Evolutionary conservation across 2,797 vertebrate species (phyloP).

Genomic region (Mareca strepera): DNA sequence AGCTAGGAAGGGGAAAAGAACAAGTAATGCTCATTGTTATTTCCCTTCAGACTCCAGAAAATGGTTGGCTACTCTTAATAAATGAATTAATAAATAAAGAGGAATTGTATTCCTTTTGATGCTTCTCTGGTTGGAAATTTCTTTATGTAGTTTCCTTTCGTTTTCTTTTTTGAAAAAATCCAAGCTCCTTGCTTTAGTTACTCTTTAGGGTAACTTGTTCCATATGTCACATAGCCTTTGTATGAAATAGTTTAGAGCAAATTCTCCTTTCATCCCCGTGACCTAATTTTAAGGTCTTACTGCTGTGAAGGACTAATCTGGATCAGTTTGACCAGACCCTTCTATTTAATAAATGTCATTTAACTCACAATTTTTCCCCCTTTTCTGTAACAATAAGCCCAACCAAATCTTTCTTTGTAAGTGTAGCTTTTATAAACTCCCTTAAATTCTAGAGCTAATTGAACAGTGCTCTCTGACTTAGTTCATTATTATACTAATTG

Average conservation of each 20-base stretch:
- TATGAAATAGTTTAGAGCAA: constrained; percentile 13
- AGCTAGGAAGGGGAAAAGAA: neutral
- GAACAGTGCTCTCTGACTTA: constrained; percentile 24
- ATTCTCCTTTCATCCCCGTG: constrained; percentile 32
- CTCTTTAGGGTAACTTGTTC: constrained; percentile 72
- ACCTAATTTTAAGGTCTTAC: constrained; percentile 45
- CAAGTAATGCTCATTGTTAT: neutral
- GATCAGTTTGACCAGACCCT: neutral
- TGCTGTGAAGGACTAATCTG: neutral
- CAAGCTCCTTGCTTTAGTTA: constrained; percentile 34
- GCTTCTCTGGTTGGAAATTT: constrained; percentile 19
- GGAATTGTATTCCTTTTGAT: constrained; percentile 24
- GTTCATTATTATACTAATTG: constrained; percentile 50
- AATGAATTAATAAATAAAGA: neutral
- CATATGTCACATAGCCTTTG: constrained; percentile 71
- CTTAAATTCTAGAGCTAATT: constrained; percentile 56
- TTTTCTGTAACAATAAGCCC: neutral
- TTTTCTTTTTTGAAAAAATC: constrained; percentile 45
- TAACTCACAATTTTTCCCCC: neutral
- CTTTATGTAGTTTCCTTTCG: neutral
- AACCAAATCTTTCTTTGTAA: neutral
- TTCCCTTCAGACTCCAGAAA: neutral
- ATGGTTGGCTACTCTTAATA: neutral
- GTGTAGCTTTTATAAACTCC: constrained; percentile 54
- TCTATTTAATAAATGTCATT: neutral